Percentiles rank a stretch among this genome's conserved stretches.
Conservation (phyloP, 2,797 vertebrate species). For the Melanotaenia nigrans region DNA sequence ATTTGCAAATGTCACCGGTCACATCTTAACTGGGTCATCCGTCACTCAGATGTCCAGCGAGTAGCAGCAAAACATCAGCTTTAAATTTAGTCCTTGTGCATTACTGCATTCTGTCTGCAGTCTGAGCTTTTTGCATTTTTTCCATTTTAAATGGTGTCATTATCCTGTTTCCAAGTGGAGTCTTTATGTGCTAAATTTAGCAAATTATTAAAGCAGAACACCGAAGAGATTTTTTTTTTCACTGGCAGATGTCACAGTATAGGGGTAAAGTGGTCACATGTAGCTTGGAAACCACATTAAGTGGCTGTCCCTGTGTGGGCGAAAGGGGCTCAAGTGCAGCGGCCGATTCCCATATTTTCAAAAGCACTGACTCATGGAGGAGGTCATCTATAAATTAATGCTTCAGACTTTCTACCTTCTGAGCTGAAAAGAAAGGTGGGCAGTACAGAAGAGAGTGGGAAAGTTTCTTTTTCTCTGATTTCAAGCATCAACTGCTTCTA, state of each 20-base stretch:
- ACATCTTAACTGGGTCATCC: slow-evolving; percentile 42
- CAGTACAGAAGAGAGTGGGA: slow-evolving; percentile 9
- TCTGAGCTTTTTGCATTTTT: not conserved
- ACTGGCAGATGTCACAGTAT: slow-evolving; percentile 3
- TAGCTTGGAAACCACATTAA: slow-evolving; percentile 24
- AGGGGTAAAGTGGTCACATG: slow-evolving; percentile 17
- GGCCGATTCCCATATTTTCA: slow-evolving; percentile 54
- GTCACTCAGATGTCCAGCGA: slow-evolving; percentile 27
- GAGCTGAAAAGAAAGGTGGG: slow-evolving; percentile 34
- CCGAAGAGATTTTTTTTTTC: not conserved
- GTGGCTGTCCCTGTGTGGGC: slow-evolving; percentile 53
- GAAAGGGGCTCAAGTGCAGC: slow-evolving; percentile 49
- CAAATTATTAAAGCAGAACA: not conserved
- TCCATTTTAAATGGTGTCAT: slow-evolving; percentile 2
- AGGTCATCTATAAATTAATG: slow-evolving; percentile 58
- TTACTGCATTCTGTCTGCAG: not conserved
- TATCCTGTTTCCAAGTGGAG: slow-evolving; percentile 7
- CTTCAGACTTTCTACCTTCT: slow-evolving; percentile 48
- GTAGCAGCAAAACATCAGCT: not conserved
- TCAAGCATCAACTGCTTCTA: not conserved
- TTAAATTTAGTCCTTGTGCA: not conserved
- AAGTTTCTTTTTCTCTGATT: slow-evolving; percentile 16
- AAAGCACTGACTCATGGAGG: slow-evolving; percentile 56
- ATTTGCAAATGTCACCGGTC: slow-evolving; percentile 58
- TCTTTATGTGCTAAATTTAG: slow-evolving; percentile 12